phyloP scores from a whole-genome alignment of 1,140 invertebrate genomes.

The Penaeus indicus region DNA sequence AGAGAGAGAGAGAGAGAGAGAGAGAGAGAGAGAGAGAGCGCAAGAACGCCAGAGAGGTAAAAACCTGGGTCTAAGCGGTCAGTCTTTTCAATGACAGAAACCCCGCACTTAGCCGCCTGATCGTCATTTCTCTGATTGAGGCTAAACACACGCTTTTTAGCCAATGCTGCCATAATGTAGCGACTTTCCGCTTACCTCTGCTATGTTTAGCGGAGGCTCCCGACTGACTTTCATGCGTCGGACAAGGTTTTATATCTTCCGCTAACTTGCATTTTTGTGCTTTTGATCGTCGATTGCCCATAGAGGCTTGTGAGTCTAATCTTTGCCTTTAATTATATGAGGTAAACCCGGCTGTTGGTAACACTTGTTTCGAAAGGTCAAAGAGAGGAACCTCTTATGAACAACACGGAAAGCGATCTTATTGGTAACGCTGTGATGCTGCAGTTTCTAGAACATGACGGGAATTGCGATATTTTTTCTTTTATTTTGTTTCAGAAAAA shows the following conservation, averaged over 20 bases:
- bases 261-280: too few relatives aligned
- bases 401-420: neutral
- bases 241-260: too few relatives aligned
- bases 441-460: too few relatives aligned
- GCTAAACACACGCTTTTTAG: slow-evolving; percentile 40
- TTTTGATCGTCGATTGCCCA: too few relatives aligned
- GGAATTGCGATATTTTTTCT: too few relatives aligned
- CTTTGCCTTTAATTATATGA: neutral
- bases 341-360: neutral
- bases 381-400: slow-evolving; percentile 34
- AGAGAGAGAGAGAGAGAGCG: neutral
- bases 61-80: slow-evolving; percentile 20
- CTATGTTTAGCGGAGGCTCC: too few relatives aligned
- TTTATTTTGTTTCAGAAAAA: too few relatives aligned
- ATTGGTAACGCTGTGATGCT: too few relatives aligned
- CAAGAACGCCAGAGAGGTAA: neutral
- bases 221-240: too few relatives aligned
- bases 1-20: too few relatives aligned
- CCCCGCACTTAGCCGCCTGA: slow-evolving; percentile 16
- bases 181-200: neutral
- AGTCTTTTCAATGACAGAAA: neutral
- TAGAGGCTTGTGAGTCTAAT: neutral
- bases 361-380: slow-evolving; percentile 23
- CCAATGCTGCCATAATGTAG: neutral
- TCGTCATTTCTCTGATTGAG: slow-evolving; percentile 36